Base-by-base conservation (phyloP, 2,113 vertebrate genomes). In the Panthera leo region DNA sequence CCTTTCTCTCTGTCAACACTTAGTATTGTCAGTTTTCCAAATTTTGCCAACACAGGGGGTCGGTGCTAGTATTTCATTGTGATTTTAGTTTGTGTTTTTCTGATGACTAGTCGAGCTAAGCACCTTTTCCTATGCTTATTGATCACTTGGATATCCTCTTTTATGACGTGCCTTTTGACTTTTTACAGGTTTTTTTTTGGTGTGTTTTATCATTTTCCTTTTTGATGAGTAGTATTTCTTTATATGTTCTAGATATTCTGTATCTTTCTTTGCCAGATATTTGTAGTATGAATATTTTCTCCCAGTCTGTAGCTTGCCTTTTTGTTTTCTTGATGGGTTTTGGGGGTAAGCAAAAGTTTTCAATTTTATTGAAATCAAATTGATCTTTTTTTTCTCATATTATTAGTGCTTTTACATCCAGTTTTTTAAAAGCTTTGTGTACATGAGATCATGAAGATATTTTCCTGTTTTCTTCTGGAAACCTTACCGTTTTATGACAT, bases 301-400 rank as follows among this genome's bases (percentile, higher is more conserved):
- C 70, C 34, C 16, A 65, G 27, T 53, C 25, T 36, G 2, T 42
- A 39, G 34, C 39, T 65, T 85, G 12, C 14, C 7, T 93, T 95
- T 90, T 92, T 21, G 53, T 34, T 94, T 92, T 89, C 80, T 61
- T 94, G 58, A 68, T 79, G 29, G 5, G 85, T 4, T 78, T 82
- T 87, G 25, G 79, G 34, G 75, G 31, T 76, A 85, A 90, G 23
- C 75, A 91, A 65, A 84, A 53, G 7, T 92, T 76, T 79, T 82
- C 73, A 68, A 75, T 83, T 95, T 95, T 80, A 53, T 5, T 76
- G 51, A 85, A 39, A n/a, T 93, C 80, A 93, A 45, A 91, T 78
- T 86, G 76, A 63, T 51, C 18, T 36, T 67, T 92, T 91, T 58
- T 48, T 45, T 21, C 45, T 70, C 42, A 79, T 55, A 80, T 31